Base-by-base conservation (phyloP, 2,797 vertebrate genomes). In the Lemur catta region DNA sequence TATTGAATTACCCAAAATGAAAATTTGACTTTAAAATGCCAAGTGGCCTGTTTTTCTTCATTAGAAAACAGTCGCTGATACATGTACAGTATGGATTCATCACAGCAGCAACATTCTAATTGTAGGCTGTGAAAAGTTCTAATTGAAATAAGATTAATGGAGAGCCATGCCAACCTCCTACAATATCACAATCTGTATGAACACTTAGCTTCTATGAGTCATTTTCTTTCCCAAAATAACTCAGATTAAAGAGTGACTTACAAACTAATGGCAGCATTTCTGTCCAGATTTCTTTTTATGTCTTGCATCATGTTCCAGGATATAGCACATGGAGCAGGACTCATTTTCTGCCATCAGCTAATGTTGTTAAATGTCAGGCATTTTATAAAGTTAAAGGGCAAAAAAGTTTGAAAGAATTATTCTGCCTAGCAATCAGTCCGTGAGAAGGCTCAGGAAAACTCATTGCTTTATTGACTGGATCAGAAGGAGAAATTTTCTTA, bases 381-480 rank as follows among this genome's bases (percentile, higher is more conserved):
- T 98, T 98, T 98, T 98, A 98, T 98, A 98, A 98, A 98, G 97
- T 97, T 97, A 98, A 98, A 99, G 98, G 98, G 98, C 98, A 98
- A 97, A 97, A 98, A 98, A 98, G 97, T 98, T 98, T 98, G 97
- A 94, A 98, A 98, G 97, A 91, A 98, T 98, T 98, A 93, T 96
- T 96, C 98, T 98, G 95, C 98, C 97, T 97, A 93, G 98, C 98
- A 98, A 98, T 98, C 94, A 98, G 95, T 93, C 93, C 95, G 95
- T 85, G 76, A 97, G 97, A 98, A 98, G 97, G 92, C 96, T 97
- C 90, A 57, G 71, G 96, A 97, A 98, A 98, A 97, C 92, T 97
- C 86, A 35, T 82, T 92, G 92, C 91, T 97, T 98, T 86, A 84
- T 97, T 98, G 97, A 98, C 97, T 97, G 91, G 80, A 97, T 48